These are phyloP conservation scores for Cataglyphis rosenhaueri DNA, from an alignment of 2,888 invertebrate genomes.

Conservation along the genomic window DNA sequence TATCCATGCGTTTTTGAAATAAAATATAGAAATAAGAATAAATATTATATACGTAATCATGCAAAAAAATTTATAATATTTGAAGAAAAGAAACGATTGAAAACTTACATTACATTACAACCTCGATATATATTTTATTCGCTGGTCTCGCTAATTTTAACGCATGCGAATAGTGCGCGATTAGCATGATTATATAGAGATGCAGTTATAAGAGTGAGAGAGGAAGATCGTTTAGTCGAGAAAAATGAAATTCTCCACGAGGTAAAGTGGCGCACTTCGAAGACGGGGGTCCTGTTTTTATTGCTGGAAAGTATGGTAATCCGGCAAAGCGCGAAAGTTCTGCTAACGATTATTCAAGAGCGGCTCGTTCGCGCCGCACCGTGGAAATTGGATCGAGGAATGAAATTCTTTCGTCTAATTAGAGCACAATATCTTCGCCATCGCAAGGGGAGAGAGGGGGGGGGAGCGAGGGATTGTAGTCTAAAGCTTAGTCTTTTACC, in stretches of 20 bases:
- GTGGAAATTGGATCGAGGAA: slow-evolving; percentile 69
- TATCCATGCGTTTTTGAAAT: background rate
- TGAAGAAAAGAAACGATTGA: background rate
- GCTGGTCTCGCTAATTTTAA: slow-evolving; percentile 17
- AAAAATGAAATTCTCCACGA: slow-evolving; percentile 62
- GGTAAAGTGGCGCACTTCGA: slow-evolving; percentile 54
- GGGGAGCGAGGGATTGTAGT: slow-evolving; percentile 31
- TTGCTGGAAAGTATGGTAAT: slow-evolving; percentile 71
- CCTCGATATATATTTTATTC: slow-evolving; percentile 35
- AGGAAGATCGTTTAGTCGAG: slow-evolving; percentile 60
- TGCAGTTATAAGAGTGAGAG: slow-evolving; percentile 60
- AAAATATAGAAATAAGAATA: background rate
- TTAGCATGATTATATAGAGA: slow-evolving; percentile 71
- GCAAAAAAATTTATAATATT: background rate
- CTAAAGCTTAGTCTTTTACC: slow-evolving; percentile 36
- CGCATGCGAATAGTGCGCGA: slow-evolving; percentile 50
- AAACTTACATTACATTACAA: background rate
- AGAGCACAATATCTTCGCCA: slow-evolving; percentile 63
- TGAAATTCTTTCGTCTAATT: slow-evolving; percentile 73
- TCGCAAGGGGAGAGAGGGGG: slow-evolving; percentile 6
- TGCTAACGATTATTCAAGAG: slow-evolving; percentile 71
- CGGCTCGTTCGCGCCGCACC: slow-evolving; percentile 50
- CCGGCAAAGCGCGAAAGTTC: slow-evolving; percentile 73
- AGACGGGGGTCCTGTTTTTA: slow-evolving; percentile 58
- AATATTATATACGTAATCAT: background rate